These are phyloP conservation scores for Sebastes oblongus DNA, from an alignment of 2,797 vertebrate genomes.

Conservation along the genomic window DNA sequence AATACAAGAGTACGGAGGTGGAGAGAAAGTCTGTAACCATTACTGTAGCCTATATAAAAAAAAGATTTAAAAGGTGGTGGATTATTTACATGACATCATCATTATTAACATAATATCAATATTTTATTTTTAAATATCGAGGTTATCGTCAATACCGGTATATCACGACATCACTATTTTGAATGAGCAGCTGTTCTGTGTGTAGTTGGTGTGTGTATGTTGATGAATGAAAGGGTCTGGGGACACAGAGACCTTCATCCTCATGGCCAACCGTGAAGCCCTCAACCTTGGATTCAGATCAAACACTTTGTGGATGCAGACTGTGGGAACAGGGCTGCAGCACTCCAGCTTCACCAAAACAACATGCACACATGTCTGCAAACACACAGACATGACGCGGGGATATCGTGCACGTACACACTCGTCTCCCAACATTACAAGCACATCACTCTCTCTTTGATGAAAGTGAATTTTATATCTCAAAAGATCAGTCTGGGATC, in stretches of 20 bases:
- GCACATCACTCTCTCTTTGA: not conserved
- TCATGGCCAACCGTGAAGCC: slow-evolving; percentile 16
- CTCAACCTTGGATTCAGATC: slow-evolving; percentile 53
- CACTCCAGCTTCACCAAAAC: slow-evolving; percentile 30
- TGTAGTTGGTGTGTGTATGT: not conserved
- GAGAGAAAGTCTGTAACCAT: not conserved
- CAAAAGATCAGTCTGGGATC: slow-evolving; percentile 9
- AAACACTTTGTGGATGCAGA: slow-evolving; percentile 43
- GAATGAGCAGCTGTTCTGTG: not conserved
- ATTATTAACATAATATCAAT: no score
- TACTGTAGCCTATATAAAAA: no score
- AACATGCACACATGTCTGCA: slow-evolving; percentile 24
- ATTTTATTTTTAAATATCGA: no score
- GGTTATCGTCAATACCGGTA: no score
- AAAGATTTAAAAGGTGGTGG: no score
- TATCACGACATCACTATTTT: not conserved
- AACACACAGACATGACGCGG: not conserved
- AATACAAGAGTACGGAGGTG: not conserved
- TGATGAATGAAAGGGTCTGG: slow-evolving; percentile 16
- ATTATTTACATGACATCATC: not conserved
- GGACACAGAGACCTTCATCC: slow-evolving; percentile 21
- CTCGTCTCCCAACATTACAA: not conserved
- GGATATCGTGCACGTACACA: not conserved
- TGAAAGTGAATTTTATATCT: slow-evolving; percentile 23
- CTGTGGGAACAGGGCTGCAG: slow-evolving; percentile 33